Percentiles rank a stretch among this genome's conserved stretches.
These are phyloP conservation scores for Sterrhoptilus dennistouni DNA, from an alignment of 2,113 vertebrate species.

Conservation along the genomic window DNA sequence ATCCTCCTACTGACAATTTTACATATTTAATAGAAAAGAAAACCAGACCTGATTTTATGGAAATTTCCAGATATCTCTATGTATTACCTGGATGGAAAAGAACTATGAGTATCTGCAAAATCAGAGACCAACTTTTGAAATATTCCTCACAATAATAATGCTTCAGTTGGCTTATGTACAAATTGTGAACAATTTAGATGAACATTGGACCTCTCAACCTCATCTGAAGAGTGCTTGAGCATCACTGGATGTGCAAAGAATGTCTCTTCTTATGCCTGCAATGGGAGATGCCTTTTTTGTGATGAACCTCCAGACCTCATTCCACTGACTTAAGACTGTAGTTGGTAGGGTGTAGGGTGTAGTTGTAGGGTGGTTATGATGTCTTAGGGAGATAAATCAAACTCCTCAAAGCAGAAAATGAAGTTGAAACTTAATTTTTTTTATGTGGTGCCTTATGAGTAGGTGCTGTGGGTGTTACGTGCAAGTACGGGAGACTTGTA, in stretches of 20 bases:
- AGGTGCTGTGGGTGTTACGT: background rate
- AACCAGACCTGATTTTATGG: background rate
- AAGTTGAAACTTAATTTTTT: conserved; percentile 56
- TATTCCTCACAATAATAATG: background rate
- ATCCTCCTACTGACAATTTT: background rate
- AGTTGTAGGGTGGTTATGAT: background rate
- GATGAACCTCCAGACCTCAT: background rate
- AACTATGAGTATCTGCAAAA: background rate
- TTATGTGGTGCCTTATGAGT: conserved; percentile 34
- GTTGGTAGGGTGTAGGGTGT: background rate
- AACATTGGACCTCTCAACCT: background rate
- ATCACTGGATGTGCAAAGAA: background rate
- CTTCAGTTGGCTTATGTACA: background rate
- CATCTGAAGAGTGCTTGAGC: background rate
- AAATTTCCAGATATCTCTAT: background rate
- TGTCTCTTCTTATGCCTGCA: background rate
- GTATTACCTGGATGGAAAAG: background rate
- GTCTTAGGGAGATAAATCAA: conserved; percentile 4
- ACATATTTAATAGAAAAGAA: background rate
- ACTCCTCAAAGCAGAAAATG: conserved; percentile 24
- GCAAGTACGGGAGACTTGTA: background rate
- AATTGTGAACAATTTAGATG: background rate
- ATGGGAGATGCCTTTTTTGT: background rate
- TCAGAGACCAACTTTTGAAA: background rate
- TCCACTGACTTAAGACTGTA: background rate